Base-by-base conservation (phyloP, 2,888 invertebrate species). In the Sympetrum striolatum region DNA sequence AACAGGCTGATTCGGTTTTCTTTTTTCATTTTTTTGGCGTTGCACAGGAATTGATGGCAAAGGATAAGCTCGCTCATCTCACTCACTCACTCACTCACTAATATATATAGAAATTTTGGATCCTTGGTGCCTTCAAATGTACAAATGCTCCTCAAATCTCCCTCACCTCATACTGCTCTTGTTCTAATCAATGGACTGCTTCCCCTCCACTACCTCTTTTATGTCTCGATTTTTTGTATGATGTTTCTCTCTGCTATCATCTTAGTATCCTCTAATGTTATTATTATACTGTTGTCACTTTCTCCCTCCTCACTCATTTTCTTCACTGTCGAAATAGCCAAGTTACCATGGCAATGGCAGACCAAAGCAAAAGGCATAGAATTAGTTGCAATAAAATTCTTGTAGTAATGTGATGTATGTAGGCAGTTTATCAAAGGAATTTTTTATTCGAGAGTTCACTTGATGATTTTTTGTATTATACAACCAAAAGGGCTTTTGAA, bases 101-200 rank as follows among this genome's bases (percentile, higher is more conserved):
- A 86, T 60, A 31, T 53, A 64, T 86, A 37, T 86, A 86, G 86
- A 64, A 86, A 86, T 64, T 82, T 86, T 86, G 86, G 86, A 86
- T 86, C 86, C 86, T 86, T 86, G 86, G 86, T 86, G 86, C 86
- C 86, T 86, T 86, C 86, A 86, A 86, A 86, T 86, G 86, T 86
- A 86, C 86, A 86, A 86, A 86, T 86, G 86, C 86, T 86, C 86
- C 39, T 86, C 64, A 86, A 86, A 35, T 86, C 37, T 86, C 37
- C 60, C 37, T 86, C 86, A 86, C 86, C 60, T 64, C 60, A 60
- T 37, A 60, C 86, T 25, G 86, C 86, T 86, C 22, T 64, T 31
- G 86, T 86, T 86, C 64, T 37, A 86, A 25, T 31, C n/a, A 64
- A 86, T 37, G 86, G 37, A 64, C 31, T 86, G 58, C 60, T 60